Base-by-base conservation (phyloP, 53 echinoderm and acorn worm genomes). In the Echinometra lucunter region DNA sequence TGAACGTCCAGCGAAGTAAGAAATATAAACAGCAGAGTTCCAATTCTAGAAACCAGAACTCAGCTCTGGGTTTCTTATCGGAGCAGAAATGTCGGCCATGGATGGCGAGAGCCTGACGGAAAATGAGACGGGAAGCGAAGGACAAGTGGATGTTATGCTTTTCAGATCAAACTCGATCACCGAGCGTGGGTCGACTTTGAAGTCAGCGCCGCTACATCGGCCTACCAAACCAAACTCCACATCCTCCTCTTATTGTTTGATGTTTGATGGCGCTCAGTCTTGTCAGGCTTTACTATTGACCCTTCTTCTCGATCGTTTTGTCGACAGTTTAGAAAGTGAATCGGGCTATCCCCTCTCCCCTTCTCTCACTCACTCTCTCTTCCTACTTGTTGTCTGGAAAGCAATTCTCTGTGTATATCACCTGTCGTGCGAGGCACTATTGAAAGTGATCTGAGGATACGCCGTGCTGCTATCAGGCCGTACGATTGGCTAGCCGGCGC, bases 371-470 rank as follows among this genome's bases (percentile, higher is more conserved):
- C 85, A 15, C 85, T 83, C 85, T 38, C 16, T 27, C 27, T 35
- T 72, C 55, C 88, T 16, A 88, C 88, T 88, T 88, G 88, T 88
- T 88, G 88, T 88, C 88, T 32, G 88, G 88, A 88, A 88, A 88
- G 56, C 88, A 47, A 56, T 88, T 56, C 28, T 32, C 34, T 45
- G 12, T 35, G 88, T 10, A 30, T n/a, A 55, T 88, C 88, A 88
- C 88, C 88, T 88, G 88, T 56, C 44, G 42, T 88, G 15, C 13
- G 6, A 53, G 30, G 53, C 88, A 30, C 88, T 56, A 88, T 57
- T 88, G 53, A 88, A 88, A 88, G 55, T 57, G 55, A 32, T 88
- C 55, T 15, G 55, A 17, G 88, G 21, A n/a, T 9, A 53, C 56
- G 88, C 88, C 25, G 32, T 28, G 23, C 19, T 44, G 44, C 81